These are phyloP conservation scores for Plectropomus leopardus DNA, from an alignment of 2,113 vertebrate species.

Conservation along the genomic window DNA sequence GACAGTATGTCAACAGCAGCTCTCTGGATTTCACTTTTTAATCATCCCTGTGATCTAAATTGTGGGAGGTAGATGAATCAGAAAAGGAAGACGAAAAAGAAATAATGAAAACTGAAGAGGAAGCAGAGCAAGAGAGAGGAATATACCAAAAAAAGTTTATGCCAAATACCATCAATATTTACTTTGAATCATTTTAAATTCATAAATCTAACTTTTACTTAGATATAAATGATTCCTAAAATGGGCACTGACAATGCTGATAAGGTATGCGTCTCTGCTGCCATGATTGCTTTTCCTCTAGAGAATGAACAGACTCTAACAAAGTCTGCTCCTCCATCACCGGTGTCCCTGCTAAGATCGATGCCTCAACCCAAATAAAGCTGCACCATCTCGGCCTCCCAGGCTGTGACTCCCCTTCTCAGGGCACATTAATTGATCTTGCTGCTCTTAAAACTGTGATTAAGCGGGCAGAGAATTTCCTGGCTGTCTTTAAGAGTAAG, in stretches of 20 bases:
- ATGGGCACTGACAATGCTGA: constrained; percentile 14
- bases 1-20: not conserved
- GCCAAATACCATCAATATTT: not conserved
- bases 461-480: not conserved
- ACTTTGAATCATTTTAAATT: not conserved
- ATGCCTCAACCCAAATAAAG: constrained; percentile 34
- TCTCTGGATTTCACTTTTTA: not conserved
- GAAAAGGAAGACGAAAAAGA: not conserved
- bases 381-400: not conserved
- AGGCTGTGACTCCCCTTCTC: not conserved
- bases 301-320: constrained; percentile 13
- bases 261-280: not conserved
- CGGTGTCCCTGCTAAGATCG: not conserved
- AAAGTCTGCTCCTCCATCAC: constrained; percentile 16
- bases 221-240: constrained; percentile 49
- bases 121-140: not conserved
- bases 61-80: not conserved
- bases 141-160: not conserved
- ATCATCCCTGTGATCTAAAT: not conserved
- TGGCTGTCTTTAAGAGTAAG: constrained; percentile 11
- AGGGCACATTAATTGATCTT: not conserved
- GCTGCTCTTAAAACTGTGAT: constrained; percentile 7
- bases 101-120: not conserved
- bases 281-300: not conserved
- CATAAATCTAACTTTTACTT: constrained; percentile 23